Conservation (phyloP, 2,888 invertebrate genomes). For the Eremobia ochroleuca region DNA sequence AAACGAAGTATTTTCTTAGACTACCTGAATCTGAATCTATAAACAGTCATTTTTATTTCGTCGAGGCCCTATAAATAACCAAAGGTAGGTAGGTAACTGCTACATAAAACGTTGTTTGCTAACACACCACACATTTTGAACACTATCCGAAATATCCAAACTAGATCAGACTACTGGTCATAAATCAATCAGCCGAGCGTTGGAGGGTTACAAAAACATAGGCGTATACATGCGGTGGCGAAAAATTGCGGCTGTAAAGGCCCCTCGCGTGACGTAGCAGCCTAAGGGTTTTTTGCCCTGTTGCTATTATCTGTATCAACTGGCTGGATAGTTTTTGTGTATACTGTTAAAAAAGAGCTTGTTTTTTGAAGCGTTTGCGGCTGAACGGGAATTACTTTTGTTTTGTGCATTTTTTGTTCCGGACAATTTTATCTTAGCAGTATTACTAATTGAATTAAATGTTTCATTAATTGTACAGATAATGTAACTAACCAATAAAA, state of each 20-base stretch:
- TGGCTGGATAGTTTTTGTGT: conserved; percentile 54
- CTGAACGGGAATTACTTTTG: conserved; percentile 3
- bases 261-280: conserved; percentile 58
- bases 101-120: not conserved
- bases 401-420: not conserved
- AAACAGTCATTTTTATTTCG: not conserved
- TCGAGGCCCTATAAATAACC: not conserved
- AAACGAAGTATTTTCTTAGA: conserved; percentile 3
- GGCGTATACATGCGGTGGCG: conserved; percentile 66
- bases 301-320: conserved; percentile 53
- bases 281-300: conserved; percentile 67
- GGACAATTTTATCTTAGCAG: not conserved
- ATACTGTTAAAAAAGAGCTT: conserved; percentile 30
- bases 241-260: conserved; percentile 75
- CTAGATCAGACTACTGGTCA: conserved; percentile 77
- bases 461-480: too few species aligned
- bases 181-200: conserved; percentile 80
- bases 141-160: conserved; percentile 76
- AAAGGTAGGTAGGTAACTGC: not conserved
- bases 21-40: not conserved
- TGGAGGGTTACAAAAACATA: conserved; percentile 76
- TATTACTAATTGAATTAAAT: not conserved
- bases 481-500: not conserved
- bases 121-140: conserved; percentile 35
- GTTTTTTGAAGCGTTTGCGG: conserved; percentile 30